Evolutionary conservation across 2,113 vertebrate species (phyloP).

Genomic region (Eudorcas thomsonii): DNA sequence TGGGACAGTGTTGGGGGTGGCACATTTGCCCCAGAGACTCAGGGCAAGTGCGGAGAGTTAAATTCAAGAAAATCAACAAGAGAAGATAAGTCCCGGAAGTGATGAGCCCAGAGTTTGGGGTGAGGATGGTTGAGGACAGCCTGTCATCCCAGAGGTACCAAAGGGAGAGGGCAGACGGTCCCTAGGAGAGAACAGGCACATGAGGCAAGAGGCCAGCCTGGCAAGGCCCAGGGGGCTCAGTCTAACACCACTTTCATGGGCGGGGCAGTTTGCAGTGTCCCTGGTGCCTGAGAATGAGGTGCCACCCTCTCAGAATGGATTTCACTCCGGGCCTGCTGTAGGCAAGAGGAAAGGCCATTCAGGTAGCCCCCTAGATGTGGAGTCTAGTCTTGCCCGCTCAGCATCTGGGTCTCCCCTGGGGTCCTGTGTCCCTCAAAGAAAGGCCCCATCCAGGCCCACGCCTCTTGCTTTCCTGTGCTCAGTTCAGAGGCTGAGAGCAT

Average conservation of each 20-base stretch:
- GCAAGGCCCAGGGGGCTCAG: neutral
- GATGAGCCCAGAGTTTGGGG: neutral
- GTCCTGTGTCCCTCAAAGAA: neutral
- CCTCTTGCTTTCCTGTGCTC: neutral
- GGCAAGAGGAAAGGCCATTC: neutral
- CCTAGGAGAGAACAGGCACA: neutral
- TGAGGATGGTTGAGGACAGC: neutral
- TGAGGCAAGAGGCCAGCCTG: neutral
- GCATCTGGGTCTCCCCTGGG: neutral
- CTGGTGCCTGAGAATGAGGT: neutral
- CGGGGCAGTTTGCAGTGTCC: accelerated
- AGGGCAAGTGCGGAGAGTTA: neutral
- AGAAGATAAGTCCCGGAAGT: neutral
- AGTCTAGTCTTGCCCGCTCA: neutral
- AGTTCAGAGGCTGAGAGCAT: neutral
- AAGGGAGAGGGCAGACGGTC: accelerated
- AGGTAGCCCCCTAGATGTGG: neutral
- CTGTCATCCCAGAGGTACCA: neutral
- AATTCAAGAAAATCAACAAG: neutral
- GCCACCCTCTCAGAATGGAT: neutral
- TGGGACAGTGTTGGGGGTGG: neutral
- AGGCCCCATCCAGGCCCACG: neutral
- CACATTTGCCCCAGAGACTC: neutral
- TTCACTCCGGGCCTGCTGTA: neutral
- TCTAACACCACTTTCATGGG: too few species aligned